These are phyloP conservation scores for Todus mexicanus DNA, from an alignment of 2,797 vertebrate genomes.

Conservation along the genomic window DNA sequence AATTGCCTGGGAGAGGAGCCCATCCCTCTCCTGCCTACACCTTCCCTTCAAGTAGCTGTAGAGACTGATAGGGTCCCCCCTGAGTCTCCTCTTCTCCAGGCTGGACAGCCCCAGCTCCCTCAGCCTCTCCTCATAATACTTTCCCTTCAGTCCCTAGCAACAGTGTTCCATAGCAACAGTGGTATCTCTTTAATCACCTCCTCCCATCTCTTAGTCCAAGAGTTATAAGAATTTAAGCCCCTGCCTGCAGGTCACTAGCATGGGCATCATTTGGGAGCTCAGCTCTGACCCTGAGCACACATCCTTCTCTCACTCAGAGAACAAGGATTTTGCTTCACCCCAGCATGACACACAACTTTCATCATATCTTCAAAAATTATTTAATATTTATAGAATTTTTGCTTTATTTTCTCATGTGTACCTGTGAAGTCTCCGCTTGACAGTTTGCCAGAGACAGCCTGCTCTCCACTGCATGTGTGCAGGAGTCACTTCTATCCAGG, in stretches of 20 bases:
- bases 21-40: too few relatives aligned
- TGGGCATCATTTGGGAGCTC: background rate
- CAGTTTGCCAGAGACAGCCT: background rate
- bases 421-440: background rate
- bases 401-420: background rate
- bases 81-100: too few relatives aligned
- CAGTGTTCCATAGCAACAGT: too few relatives aligned
- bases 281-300: background rate
- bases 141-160: too few relatives aligned
- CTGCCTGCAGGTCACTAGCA: background rate
- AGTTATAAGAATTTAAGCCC: background rate
- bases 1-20: too few relatives aligned
- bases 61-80: too few relatives aligned
- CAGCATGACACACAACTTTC: accelerated
- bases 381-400: background rate
- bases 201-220: background rate
- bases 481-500: background rate
- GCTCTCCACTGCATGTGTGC: background rate
- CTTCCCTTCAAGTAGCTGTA: too few relatives aligned
- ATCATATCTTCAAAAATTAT: background rate
- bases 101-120: too few relatives aligned
- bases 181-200: background rate
- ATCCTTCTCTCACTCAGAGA: background rate
- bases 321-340: background rate
- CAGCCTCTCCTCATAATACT: too few relatives aligned